Percentiles rank a stretch among this genome's conserved stretches.
phyloP scores from a whole-genome alignment of 1,140 invertebrate species.

The Drosophila tsacasi region DNA sequence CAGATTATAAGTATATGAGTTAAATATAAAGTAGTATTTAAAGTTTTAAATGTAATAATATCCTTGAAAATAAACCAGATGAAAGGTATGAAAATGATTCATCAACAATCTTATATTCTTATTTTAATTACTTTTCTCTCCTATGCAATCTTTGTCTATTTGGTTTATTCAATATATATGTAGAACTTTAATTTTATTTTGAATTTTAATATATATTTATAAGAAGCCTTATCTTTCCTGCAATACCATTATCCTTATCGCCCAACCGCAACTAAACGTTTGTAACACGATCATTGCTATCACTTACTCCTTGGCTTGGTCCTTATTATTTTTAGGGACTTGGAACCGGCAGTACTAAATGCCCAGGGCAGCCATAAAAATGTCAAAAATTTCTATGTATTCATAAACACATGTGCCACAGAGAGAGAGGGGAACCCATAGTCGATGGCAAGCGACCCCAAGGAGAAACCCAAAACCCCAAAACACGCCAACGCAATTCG shows the following conservation, averaged over 20 bases:
- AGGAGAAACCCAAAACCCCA: constrained; percentile 63
- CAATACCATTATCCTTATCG: constrained; percentile 20
- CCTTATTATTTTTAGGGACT: constrained; percentile 20
- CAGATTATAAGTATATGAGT: not conserved
- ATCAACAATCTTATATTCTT: not conserved
- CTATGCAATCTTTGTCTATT: not conserved
- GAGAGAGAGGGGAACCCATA: constrained; percentile 23
- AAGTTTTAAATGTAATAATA: not conserved
- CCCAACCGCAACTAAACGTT: constrained; percentile 31
- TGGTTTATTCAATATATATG: not conserved
- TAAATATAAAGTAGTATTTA: too few species aligned
- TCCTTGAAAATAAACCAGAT: not conserved
- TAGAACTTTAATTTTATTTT: not conserved
- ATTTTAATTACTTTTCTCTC: not conserved
- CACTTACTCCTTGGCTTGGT: constrained; percentile 6
- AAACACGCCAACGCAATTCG: constrained; percentile 55
- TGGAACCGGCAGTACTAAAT: constrained; percentile 20
- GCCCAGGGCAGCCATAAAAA: constrained; percentile 74
- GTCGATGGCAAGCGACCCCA: constrained; percentile 35
- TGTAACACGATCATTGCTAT: constrained; percentile 57
- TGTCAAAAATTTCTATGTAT: constrained; percentile 76
- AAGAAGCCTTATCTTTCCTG: constrained; percentile 1
- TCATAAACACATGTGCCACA: constrained; percentile 76
- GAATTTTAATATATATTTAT: not conserved
- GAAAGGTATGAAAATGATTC: not conserved